A percentile compares a stretch with the other conserved stretches of the same genome.
Evolutionary conservation across 2,888 invertebrate genomes (phyloP).

Genomic region (Stegophylla sp.): DNA sequence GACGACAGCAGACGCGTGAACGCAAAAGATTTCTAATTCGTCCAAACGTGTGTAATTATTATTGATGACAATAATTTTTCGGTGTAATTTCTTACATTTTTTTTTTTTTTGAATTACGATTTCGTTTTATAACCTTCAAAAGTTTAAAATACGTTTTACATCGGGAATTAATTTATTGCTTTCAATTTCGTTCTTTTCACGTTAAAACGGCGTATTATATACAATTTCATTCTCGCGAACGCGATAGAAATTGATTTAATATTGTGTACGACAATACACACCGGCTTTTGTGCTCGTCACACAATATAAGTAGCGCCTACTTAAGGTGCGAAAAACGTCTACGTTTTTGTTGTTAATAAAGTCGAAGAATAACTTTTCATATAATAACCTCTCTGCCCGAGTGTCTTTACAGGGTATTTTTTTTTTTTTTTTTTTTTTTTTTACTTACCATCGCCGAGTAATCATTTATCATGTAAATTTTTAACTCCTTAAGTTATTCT

Average conservation of each 20-base stretch:
- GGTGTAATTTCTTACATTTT: too few relatives aligned
- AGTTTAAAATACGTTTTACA: too few relatives aligned
- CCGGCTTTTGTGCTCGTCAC: not conserved
- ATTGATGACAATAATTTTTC: too few relatives aligned
- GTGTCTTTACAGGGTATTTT: constrained; percentile 7
- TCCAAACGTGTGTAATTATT: too few relatives aligned
- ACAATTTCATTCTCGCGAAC: not conserved
- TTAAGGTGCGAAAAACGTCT: not conserved
- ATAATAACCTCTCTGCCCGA: not conserved
- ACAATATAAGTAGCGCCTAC: not conserved
- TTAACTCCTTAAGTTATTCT: constrained; percentile 28
- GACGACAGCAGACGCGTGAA: too few relatives aligned
- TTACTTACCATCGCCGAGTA: not conserved
- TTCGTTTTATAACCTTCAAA: too few relatives aligned
- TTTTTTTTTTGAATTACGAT: too few relatives aligned
- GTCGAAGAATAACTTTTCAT: constrained; percentile 19
- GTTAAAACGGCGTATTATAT: not conserved
- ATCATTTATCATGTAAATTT: constrained; percentile 37
- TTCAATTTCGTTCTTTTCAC: too few relatives aligned
- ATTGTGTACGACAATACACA: not conserved
- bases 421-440: too few relatives aligned
- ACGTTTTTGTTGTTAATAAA: constrained; percentile 3
- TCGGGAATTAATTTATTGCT: too few relatives aligned
- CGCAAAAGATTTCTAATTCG: too few relatives aligned
- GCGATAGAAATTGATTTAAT: not conserved